Evolutionary conservation across 2,113 vertebrate genomes (phyloP), one percentile per base, ranked within the genome.

Genomic region (Prochilodus magdalenae): DNA sequence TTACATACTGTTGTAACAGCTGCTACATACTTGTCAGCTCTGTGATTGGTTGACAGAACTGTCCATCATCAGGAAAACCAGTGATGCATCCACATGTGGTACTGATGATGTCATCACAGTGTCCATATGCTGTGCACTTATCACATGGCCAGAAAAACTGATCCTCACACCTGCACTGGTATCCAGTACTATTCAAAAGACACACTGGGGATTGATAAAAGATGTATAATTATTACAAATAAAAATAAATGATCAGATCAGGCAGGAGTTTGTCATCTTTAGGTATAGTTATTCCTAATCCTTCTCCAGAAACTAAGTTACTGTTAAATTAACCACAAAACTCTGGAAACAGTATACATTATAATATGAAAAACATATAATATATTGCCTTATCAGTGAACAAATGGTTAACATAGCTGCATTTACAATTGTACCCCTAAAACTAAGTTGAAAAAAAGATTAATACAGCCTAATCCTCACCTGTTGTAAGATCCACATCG

Each of bases 151-250:
- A 85, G 5, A 47, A 53, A 80, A 77, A 85, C 65, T 51, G 73
- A 16, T 83, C 51, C 66, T 85, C 86, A 78, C 86, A 87, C 27
- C 14, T 71, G 22, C 88, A 90, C 62, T 83, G 84, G 75, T 79
- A 78, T 80, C 20, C 18, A 24, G 60, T 80, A 18, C 6, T 65
- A 49, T 44, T 67, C 12, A 62, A 18, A 30, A 18, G 40, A 33
- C 62, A 65, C 15, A 65, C 62, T 65, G 62, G 22, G 1, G 22
- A 55, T 22, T 22, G 11, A 53, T 2, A 16, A 55, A 55, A 55
- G 2, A 51, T 44, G 40, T 10, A 36, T 36, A 22, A 55, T 22
- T 22, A 55, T 6, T 20, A 22, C 20, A 55, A 55, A 3, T 16
- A 20, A 53, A 18, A 53, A 53, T 4, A 16, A 36, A 3, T 36